Conservation (phyloP, 2,888 invertebrate species). For the Tuta absoluta region DNA sequence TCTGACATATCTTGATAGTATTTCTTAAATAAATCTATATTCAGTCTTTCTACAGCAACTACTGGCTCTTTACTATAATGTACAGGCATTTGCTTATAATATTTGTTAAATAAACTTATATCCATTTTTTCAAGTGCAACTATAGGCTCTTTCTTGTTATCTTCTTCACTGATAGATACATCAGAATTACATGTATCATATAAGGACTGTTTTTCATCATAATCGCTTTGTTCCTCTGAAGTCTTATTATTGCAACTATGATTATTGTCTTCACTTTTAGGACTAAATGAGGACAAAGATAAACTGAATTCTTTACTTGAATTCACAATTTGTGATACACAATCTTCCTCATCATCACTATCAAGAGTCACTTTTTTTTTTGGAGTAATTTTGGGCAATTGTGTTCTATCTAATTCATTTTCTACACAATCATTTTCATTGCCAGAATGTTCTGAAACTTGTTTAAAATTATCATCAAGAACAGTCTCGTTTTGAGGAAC, state of each 20-base stretch:
- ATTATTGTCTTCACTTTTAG: neutral
- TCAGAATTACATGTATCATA: slow-evolving; percentile 70
- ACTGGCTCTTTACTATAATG: slow-evolving; percentile 42
- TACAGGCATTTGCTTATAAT: slow-evolving; percentile 6
- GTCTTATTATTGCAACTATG: neutral
- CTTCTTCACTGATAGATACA: slow-evolving; percentile 34
- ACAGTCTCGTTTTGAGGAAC: neutral
- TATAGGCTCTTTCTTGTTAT: slow-evolving; percentile 44
- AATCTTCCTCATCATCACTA: neutral
- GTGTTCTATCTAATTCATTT: neutral
- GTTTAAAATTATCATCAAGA: neutral
- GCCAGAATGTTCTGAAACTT: neutral
- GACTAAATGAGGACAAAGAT: slow-evolving; percentile 9
- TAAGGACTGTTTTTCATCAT: slow-evolving; percentile 49
- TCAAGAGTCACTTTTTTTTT: neutral
- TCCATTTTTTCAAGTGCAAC: slow-evolving; percentile 55
- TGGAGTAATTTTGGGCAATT: neutral
- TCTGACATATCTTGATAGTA: slow-evolving; percentile 50
- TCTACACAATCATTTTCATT: neutral
- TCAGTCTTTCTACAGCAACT: slow-evolving; percentile 55
- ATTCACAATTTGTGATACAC: neutral
- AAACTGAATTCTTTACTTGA: neutral
- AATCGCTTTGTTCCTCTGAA: slow-evolving; percentile 24
- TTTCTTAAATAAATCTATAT: slow-evolving; percentile 54
- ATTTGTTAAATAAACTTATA: slow-evolving; percentile 50